Conservation (phyloP, 1,140 invertebrate species). For the Drosophila athabasca region DNA sequence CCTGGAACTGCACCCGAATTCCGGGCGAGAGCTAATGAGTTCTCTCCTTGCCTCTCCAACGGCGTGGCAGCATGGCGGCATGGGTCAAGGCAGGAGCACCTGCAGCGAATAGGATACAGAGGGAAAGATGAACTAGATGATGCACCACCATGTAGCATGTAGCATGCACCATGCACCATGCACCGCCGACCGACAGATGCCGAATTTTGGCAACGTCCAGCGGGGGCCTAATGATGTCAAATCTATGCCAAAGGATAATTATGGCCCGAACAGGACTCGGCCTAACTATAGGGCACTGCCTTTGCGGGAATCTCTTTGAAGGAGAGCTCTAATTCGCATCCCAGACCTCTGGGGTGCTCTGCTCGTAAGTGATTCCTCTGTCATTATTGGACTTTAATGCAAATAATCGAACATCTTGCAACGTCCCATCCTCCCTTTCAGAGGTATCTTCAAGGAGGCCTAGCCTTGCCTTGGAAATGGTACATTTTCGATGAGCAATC, state of each 20-base stretch:
- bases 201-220: slow-evolving; percentile 5
- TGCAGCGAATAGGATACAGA: slow-evolving; percentile 21
- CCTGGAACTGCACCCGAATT: slow-evolving; percentile 49
- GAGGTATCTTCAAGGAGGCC: not conserved
- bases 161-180: no score
- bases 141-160: no score
- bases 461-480: no score
- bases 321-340: no score
- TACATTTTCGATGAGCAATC: no score
- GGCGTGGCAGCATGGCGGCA: not conserved
- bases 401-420: no score
- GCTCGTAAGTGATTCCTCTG: not conserved
- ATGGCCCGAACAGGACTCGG: not conserved
- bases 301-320: not conserved
- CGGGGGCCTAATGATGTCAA: slow-evolving; percentile 37
- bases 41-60: not conserved
- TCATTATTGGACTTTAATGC: not conserved
- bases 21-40: slow-evolving; percentile 45
- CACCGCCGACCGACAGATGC: slow-evolving; percentile 12
- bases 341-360: no score
- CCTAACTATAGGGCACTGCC: no score
- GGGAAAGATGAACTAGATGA: no score
- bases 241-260: slow-evolving; percentile 30
- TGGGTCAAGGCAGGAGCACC: slow-evolving; percentile 32
- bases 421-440: not conserved